phyloP scores from a whole-genome alignment of 2,113 vertebrate species.

The Tetrao urogallus region DNA sequence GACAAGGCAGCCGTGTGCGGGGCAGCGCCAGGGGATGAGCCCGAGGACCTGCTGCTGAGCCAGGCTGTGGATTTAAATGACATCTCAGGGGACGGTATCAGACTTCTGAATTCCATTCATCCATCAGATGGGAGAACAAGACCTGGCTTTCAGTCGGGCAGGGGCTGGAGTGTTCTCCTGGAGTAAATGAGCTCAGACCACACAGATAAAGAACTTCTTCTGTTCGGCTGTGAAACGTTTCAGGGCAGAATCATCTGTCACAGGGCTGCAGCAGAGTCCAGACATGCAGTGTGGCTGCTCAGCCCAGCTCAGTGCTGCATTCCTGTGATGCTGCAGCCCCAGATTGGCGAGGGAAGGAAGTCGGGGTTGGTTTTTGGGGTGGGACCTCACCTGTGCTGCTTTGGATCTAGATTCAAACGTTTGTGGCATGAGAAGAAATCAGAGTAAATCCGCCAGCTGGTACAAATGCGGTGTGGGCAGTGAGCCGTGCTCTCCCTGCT shows the following conservation, averaged over 20 bases:
- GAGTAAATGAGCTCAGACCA: constrained; percentile 87
- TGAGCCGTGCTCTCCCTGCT: background rate
- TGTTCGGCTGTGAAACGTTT: constrained; percentile 78
- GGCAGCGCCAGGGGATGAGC: background rate
- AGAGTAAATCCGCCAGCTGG: background rate
- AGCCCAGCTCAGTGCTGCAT: constrained; percentile 11
- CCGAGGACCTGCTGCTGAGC: constrained; percentile 37
- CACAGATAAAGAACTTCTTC: constrained; percentile 93
- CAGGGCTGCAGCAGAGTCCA: constrained; percentile 53
- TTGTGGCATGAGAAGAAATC: fast-evolving
- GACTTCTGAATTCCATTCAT: constrained; percentile 88
- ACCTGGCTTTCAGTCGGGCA: constrained; percentile 85
- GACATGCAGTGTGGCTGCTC: constrained; percentile 58
- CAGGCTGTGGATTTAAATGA: constrained; percentile 83
- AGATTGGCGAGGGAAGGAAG: too few relatives aligned
- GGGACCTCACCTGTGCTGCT: background rate
- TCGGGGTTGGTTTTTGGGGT: background rate
- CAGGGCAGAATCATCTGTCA: constrained; percentile 79
- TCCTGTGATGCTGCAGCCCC: background rate
- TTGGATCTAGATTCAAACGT: background rate
- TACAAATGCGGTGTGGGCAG: background rate
- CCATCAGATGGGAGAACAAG: constrained; percentile 91
- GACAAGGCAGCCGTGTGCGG: too few relatives aligned
- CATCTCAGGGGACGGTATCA: constrained; percentile 90
- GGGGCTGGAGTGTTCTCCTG: constrained; percentile 73